phyloP scores from a whole-genome alignment of 2,113 vertebrate genomes.

The Cheirogaleus medius region DNA sequence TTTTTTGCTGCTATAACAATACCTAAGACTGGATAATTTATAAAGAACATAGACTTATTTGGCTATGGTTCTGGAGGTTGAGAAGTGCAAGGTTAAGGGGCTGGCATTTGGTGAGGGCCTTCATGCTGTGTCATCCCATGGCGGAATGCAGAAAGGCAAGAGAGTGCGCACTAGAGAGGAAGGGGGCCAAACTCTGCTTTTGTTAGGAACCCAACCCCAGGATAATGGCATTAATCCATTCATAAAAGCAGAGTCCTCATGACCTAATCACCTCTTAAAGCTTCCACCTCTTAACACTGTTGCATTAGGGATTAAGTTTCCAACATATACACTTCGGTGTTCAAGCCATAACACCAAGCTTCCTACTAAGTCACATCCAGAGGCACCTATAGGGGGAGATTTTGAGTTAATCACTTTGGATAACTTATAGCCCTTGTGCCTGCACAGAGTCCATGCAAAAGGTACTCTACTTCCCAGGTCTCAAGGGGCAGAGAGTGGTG shows the following conservation, averaged over 20 bases:
- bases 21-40: background rate
- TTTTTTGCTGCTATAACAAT: background rate
- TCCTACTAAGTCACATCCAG: background rate
- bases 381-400: background rate
- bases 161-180: background rate
- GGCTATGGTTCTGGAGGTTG: background rate
- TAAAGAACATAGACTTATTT: background rate
- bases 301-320: background rate
- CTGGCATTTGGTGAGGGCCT: background rate
- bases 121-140: background rate
- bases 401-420: constrained; percentile 15
- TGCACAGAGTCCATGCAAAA: background rate
- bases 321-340: background rate
- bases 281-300: background rate
- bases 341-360: background rate
- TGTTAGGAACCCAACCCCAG: background rate
- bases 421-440: background rate
- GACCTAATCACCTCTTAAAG: background rate
- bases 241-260: background rate
- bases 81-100: background rate
- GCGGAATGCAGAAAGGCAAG: background rate
- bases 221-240: background rate
- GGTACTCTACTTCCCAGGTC: background rate
- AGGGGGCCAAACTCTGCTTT: background rate
- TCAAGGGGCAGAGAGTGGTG: background rate